phyloP scores from a whole-genome alignment of 2,888 invertebrate species.

The Crematogaster levior region DNA sequence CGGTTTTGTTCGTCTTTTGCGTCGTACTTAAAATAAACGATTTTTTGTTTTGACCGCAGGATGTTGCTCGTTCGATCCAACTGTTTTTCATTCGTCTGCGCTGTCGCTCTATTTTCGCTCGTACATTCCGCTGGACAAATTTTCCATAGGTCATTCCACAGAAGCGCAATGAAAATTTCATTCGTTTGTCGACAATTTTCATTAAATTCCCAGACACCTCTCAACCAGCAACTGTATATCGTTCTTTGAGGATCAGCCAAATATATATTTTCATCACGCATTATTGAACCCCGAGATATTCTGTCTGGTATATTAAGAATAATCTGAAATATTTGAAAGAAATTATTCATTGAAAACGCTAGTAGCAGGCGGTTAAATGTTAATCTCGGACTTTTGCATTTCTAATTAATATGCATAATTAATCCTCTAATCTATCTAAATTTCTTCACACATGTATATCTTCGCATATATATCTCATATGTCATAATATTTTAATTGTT shows the following conservation, averaged over 20 bases:
- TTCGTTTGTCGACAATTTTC: slow-evolving; percentile 72
- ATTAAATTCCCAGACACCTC: slow-evolving; percentile 75
- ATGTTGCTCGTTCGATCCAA: slow-evolving; percentile 5
- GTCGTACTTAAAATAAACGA: slow-evolving; percentile 43
- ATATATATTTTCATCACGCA: slow-evolving; percentile 68
- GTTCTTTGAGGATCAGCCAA: slow-evolving; percentile 70
- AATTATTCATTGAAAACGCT: background rate
- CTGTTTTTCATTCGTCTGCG: slow-evolving; percentile 48
- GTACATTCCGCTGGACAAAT: slow-evolving; percentile 59
- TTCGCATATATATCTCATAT: background rate
- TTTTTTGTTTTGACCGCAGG: slow-evolving; percentile 29
- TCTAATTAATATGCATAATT: background rate
- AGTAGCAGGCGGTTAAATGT: background rate
- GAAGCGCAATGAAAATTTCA: slow-evolving; percentile 71
- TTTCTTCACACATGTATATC: background rate
- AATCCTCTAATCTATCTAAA: background rate
- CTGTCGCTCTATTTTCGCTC: slow-evolving; percentile 28
- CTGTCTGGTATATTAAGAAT: slow-evolving; percentile 31
- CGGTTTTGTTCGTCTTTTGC: slow-evolving; percentile 54
- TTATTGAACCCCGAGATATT: slow-evolving; percentile 70
- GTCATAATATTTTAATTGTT: background rate
- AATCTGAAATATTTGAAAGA: slow-evolving; percentile 1
- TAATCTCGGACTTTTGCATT: background rate
- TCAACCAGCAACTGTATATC: slow-evolving; percentile 48
- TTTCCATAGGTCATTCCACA: slow-evolving; percentile 55